Evolutionary conservation across 2,113 vertebrate species (phyloP).

Genomic region (Burhinus oedicnemus): DNA sequence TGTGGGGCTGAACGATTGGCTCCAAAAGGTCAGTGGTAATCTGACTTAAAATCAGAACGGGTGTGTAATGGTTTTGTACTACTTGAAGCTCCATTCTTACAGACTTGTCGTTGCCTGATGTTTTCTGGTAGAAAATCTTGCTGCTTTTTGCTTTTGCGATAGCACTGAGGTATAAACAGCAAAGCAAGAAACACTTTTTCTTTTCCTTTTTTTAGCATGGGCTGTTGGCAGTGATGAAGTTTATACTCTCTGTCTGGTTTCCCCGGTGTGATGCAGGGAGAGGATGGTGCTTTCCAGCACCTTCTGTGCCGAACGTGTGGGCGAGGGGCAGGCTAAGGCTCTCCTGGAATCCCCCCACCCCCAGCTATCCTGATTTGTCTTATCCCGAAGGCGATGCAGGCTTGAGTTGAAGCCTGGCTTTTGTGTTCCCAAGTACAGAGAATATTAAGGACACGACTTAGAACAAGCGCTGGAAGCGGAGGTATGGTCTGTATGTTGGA

Average conservation of each 20-base stretch:
- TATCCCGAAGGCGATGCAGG: rapidly evolving
- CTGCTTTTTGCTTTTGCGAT: not conserved
- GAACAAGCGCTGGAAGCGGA: rapidly evolving
- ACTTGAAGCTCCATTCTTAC: not conserved
- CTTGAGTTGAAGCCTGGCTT: not conserved
- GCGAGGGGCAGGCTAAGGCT: not conserved
- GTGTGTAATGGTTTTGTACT: not conserved
- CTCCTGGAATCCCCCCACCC: not conserved
- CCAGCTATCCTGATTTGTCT: not conserved
- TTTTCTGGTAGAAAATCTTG: not conserved
- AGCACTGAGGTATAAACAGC: not conserved
- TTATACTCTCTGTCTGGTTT: not conserved
- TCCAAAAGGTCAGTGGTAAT: not conserved
- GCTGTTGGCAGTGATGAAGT: not conserved
- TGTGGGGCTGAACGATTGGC: not conserved
- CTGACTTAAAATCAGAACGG: not conserved
- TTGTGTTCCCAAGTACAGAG: not conserved
- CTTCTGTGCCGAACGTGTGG: not conserved
- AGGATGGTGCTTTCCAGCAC: constrained; percentile 33
- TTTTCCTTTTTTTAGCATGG: not conserved
- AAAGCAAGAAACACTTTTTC: not conserved
- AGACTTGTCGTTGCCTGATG: not conserved
- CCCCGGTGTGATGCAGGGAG: not conserved
- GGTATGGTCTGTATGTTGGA: not conserved
- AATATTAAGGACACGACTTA: not conserved